Evolutionary conservation across 37 sponge, comb jelly and placozoan species (phyloP).

Genomic region (Tethya wilhelma): DNA sequence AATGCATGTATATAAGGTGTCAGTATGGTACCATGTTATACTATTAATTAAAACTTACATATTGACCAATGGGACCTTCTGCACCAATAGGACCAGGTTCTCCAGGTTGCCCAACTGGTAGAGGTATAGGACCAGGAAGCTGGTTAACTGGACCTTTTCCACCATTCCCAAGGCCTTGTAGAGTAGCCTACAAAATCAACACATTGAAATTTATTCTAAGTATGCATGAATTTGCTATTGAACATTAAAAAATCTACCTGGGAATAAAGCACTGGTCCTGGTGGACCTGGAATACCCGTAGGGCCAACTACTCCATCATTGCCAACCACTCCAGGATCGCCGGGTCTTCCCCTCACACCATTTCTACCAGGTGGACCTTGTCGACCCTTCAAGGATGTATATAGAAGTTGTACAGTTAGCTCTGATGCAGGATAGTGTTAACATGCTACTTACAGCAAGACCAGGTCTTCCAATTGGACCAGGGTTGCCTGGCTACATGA

Average conservation of each 20-base stretch:
- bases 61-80: conserved; percentile 41
- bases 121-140: conserved; percentile 50
- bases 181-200: background rate
- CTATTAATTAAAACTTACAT: conserved; percentile 21
- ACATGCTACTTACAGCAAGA: conserved; percentile 7
- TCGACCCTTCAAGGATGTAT: conserved; percentile 12
- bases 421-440: background rate
- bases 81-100: conserved; percentile 56
- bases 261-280: conserved; percentile 54
- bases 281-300: conserved; percentile 51
- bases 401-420: background rate
- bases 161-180: conserved; percentile 37
- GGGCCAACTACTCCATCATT: conserved; percentile 36
- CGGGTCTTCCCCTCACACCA: conserved; percentile 39
- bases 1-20: background rate
- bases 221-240: background rate
- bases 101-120: conserved; percentile 68
- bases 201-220: too few relatives aligned
- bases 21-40: background rate
- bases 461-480: conserved; percentile 16
- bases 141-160: conserved; percentile 55
- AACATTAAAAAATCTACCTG: conserved; percentile 16
- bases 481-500: conserved; percentile 10
- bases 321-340: conserved; percentile 45
- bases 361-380: conserved; percentile 28